These are phyloP conservation scores for Schrankia costaestrigalis DNA, from an alignment of 2,888 invertebrate species.

Conservation along the genomic window DNA sequence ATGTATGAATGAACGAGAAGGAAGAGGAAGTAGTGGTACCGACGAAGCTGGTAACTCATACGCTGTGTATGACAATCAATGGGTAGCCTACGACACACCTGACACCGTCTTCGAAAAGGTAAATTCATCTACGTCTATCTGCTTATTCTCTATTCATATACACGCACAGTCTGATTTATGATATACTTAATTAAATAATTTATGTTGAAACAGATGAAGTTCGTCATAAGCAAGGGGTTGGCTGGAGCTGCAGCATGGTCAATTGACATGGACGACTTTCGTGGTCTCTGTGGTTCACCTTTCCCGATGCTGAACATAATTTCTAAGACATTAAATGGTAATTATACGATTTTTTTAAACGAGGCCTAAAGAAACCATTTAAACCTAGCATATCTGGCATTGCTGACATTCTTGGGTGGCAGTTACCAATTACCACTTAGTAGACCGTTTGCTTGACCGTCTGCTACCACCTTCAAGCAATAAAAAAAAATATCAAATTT, in stretches of 20 bases:
- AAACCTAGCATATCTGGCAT: too few species aligned
- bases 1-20: constrained; percentile 79
- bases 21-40: constrained; percentile 73
- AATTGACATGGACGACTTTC: constrained; percentile 89
- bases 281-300: constrained; percentile 86
- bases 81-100: constrained; percentile 89
- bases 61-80: constrained; percentile 86
- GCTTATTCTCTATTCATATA: too few species aligned
- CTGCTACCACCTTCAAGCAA: too few species aligned
- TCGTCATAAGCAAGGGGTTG: constrained; percentile 81
- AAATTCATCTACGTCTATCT: too few species aligned
- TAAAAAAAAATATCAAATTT: too few species aligned
- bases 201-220: constrained; percentile 78
- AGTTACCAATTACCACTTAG: too few species aligned
- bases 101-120: constrained; percentile 84
- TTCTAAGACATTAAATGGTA: constrained; percentile 77
- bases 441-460: too few species aligned
- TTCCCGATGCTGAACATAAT: constrained; percentile 85
- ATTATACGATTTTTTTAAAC: too few species aligned
- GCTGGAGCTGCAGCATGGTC: constrained; percentile 87
- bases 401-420: too few species aligned
- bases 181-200: background rate
- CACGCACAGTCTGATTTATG: background rate
- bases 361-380: too few species aligned
- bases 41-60: constrained; percentile 85